These are phyloP conservation scores for Lytechinus variegatus DNA, from an alignment of 35 echinoderm and acorn worm genomes.

Conservation along the genomic window DNA sequence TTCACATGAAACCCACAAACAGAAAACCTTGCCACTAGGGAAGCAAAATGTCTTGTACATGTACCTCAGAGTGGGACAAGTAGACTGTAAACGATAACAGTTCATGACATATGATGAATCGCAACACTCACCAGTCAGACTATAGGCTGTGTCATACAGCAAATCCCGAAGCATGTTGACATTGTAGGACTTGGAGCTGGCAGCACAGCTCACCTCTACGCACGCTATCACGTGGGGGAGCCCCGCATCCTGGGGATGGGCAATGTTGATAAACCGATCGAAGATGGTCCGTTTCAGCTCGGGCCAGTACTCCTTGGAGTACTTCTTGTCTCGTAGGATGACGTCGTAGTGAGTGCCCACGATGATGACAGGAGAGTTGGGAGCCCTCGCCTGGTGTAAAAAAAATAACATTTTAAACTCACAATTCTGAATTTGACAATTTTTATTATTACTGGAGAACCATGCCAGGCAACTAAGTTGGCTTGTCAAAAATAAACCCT, in stretches of 20 bases:
- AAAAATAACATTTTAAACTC: background rate
- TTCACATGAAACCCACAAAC: too few species aligned
- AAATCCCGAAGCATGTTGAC: conserved; percentile 76
- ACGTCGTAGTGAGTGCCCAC: conserved; percentile 95
- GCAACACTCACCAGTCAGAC: conserved; percentile 71
- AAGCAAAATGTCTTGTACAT: too few species aligned
- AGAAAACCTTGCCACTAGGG: too few species aligned
- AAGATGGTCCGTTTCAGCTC: conserved; percentile 85
- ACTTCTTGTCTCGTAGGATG: conserved; percentile 65
- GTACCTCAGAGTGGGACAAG: too few species aligned
- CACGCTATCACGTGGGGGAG: conserved; percentile 77
- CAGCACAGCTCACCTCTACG: conserved; percentile 75
- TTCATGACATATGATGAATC: background rate
- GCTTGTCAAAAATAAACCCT: too few species aligned
- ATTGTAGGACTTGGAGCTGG: conserved; percentile 52
- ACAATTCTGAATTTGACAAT: too few species aligned
- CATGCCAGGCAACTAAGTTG: too few species aligned
- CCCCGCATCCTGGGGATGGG: conserved; percentile 82
- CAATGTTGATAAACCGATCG: conserved; percentile 88
- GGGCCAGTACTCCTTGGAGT: conserved; percentile 79
- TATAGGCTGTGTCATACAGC: conserved; percentile 92
- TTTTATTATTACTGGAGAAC: too few species aligned
- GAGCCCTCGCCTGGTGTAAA: conserved; percentile 82
- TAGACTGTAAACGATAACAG: too few species aligned
- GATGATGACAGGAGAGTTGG: conserved; percentile 92